Evolutionary conservation across 2,113 vertebrate genomes (phyloP).

Genomic region (Gobiocypris rarus): DNA sequence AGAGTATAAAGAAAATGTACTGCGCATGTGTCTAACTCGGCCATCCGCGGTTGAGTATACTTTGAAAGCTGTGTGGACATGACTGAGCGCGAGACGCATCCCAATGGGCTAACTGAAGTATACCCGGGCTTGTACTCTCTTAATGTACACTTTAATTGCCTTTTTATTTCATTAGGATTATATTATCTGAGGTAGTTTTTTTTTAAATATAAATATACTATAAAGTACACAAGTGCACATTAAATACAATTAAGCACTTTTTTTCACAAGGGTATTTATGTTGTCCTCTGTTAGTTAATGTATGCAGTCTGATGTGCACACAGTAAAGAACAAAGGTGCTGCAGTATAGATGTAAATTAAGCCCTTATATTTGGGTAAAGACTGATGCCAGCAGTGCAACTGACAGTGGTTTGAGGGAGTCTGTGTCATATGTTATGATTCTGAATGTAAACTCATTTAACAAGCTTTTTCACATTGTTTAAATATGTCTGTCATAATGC

Average conservation of each 20-base stretch:
- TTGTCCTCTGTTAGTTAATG: not conserved
- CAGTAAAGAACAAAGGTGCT: not conserved
- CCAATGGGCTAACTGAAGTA: no score
- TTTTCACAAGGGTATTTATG: not conserved
- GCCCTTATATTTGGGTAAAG: not conserved
- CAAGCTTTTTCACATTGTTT: conserved; percentile 62
- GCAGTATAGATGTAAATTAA: not conserved
- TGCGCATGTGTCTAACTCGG: no score
- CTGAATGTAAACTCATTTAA: conserved; percentile 66
- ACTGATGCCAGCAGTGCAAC: conserved; percentile 53
- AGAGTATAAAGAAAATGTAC: no score
- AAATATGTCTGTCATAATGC: conserved; percentile 59
- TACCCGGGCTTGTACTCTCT: no score
- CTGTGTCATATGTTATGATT: conserved; percentile 59
- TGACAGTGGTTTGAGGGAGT: conserved; percentile 58
- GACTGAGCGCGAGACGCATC: no score
- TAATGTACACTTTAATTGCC: no score
- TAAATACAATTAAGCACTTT: not conserved
- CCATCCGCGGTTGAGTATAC: no score
- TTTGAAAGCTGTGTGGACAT: no score
- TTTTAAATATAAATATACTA: no score
- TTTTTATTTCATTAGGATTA: no score
- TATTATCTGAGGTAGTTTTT: no score
- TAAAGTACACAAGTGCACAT: no score
- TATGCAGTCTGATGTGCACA: not conserved